Evolutionary conservation across 2,797 vertebrate genomes (phyloP).

Genomic region (Acanthurus tractus): DNA sequence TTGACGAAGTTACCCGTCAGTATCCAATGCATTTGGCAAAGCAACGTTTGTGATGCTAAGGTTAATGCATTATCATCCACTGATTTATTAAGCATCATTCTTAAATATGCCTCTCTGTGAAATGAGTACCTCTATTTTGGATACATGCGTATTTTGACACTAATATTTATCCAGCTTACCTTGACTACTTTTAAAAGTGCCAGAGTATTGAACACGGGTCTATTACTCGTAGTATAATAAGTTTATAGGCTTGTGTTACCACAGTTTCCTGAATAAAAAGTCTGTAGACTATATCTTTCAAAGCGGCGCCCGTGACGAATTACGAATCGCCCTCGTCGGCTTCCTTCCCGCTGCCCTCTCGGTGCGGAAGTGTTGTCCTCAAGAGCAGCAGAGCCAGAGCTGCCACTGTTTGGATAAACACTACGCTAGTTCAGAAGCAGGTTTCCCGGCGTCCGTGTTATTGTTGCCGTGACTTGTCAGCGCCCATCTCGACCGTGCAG

Average conservation of each 20-base stretch:
- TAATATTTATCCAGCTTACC: no score
- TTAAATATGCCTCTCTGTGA: no score
- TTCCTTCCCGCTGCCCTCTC: constrained; percentile 68
- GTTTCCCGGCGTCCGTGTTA: constrained; percentile 7
- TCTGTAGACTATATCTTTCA: no score
- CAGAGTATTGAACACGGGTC: neutral
- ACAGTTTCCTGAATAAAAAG: neutral
- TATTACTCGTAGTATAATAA: neutral
- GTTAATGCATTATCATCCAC: no score
- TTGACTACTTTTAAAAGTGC: no score
- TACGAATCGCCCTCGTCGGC: constrained; percentile 70
- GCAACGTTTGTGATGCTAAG: no score
- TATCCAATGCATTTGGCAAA: no score
- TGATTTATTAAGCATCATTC: no score
- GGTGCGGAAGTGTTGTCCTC: constrained; percentile 83
- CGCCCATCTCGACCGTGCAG: constrained; percentile 43
- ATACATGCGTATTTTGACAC: no score
- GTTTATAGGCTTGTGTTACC: no score
- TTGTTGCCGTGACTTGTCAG: constrained; percentile 38
- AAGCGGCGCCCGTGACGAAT: neutral
- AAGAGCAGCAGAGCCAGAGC: constrained; percentile 62
- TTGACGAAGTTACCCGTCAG: no score
- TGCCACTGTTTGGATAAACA: constrained; percentile 70
- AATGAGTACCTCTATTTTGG: no score
- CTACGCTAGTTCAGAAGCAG: constrained; percentile 41